Evolutionary conservation across 2,113 vertebrate species (phyloP), one percentile per base, ranked within the genome.

Genomic region (Ptychochromis oligacanthus): DNA sequence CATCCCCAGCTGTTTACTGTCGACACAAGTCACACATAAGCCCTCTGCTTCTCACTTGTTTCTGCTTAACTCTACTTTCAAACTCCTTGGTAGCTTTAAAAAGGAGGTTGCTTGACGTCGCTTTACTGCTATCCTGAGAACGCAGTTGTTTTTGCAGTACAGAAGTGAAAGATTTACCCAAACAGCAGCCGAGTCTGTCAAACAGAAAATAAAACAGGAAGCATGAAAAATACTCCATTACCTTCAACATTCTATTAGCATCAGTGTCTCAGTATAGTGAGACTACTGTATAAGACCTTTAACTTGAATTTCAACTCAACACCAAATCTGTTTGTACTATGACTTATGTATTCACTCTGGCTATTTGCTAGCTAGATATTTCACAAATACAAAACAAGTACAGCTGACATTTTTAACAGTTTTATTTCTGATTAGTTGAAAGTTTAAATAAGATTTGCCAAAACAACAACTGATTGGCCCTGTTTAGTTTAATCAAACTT

Each of bases 1-100:
- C 82, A 77, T 56, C 91, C 77, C 90, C 93, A 92, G 93, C 93
- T 94, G 91, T 93, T 93, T 93, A 88, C 85, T 88, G 93, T 87
- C 79, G 89, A 92, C 88, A 92, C 88, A 87, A 87, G 91, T 82
- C 90, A 86, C 88, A 89, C 89, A 87, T 84, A 86, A 85, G 87
- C 79, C 54, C 26, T 80, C 22, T n/a, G 77, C 81, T 82, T 52
- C 82, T 86, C 74, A 38, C 75, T 83, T 20, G 57, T 59, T 80
- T 84, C 75, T 26, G 20, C 80, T 80, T 59, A 34, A 77, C 38
- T 72, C 81, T 55, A 56, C 49, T 83, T 87, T 89, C n/a, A 75
- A 77, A 75, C 15, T 65, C 78, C 56, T 82, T 84, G 74, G 62
- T 67, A 82, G 54, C 31, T n/a, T n/a, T n/a, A 34, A 58, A 67